Conservation (phyloP, 2,797 vertebrate species). For the Cichlasoma orientale region DNA sequence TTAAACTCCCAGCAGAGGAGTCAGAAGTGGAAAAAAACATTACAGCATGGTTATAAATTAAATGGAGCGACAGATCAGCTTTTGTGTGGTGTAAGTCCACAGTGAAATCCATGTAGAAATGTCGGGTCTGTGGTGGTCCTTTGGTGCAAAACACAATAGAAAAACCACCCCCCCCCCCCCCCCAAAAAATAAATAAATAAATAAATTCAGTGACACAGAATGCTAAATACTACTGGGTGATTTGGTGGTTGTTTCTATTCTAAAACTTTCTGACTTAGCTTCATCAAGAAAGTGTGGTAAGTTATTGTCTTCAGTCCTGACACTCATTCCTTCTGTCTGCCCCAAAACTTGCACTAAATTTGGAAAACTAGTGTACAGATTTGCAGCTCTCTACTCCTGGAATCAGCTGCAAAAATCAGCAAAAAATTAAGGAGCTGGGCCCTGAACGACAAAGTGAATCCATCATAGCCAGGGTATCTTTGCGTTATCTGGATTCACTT, state of each 20-base stretch:
- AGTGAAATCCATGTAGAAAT: background rate
- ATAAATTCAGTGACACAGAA: too few relatives aligned
- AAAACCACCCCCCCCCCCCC: too few relatives aligned
- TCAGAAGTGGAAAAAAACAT: slow-evolving; percentile 30
- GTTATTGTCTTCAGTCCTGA: too few relatives aligned
- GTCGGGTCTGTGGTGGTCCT: background rate
- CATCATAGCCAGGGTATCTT: background rate
- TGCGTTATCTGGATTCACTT: background rate
- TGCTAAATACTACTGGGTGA: too few relatives aligned
- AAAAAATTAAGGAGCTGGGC: background rate
- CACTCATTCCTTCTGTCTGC: background rate
- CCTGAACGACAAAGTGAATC: background rate
- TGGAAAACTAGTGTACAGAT: too few relatives aligned
- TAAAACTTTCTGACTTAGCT: too few relatives aligned
- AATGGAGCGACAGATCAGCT: slow-evolving; percentile 1
- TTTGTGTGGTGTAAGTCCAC: slow-evolving; percentile 8
- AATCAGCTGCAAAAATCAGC: background rate
- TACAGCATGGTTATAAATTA: slow-evolving; percentile 41
- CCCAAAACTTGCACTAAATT: too few relatives aligned
- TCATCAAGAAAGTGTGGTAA: background rate
- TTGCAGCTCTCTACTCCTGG: too few relatives aligned
- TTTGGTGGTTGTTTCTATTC: too few relatives aligned
- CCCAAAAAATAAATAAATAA: too few relatives aligned
- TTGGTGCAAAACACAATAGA: too few relatives aligned
- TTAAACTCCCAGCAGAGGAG: slow-evolving; percentile 56